Base-by-base conservation (phyloP, 2,888 invertebrate species). In the Eupithecia centaureata region DNA sequence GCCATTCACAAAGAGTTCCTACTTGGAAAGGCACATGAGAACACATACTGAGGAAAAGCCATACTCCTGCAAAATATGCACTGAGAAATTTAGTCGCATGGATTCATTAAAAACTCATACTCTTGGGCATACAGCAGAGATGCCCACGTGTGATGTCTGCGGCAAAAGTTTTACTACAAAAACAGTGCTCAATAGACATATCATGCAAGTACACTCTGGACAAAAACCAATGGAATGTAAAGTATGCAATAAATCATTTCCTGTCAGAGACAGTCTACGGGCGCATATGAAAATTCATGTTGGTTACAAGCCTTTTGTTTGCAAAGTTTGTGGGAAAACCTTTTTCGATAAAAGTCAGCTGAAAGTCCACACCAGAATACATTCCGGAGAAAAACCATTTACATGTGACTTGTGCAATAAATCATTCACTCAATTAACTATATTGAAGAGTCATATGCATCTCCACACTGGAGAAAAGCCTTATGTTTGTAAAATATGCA, bases 381-480 rank as follows among this genome's bases (percentile, higher is more conserved):
- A 68, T 61, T 61, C 64, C 0, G 68, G 64, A 35, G 52, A 61
- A 13, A 64, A 64, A 22, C 61, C 68, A 27, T 56, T 57, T 27
- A 58, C 51, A 5, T 68, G 68, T 22, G 56, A 68, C 13, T 52
- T 64, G 18, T 68, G 68, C 52, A 58, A 57, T 5, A 68, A 63
- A 18, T 60, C 67, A 33, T 68, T 68, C 15, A 68, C 67, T 33
- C 67, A 68, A 57, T 42, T 56, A 15, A 51, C 60, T n/a, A 63
- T 63, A 10, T 30, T 68, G 5, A 63, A 63, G 51, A 63, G 52
- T 42, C 68, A 68, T 18, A 35, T 57, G 38, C 64, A 61, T 52
- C 60, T 61, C 7, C 68, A 68, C 22, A 68, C 64, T 0, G 68
- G 64, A 25, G 68, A 64, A 52, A 68, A 52, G 22, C 64, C 64